Evolutionary conservation across 2,797 vertebrate species (phyloP).

Genomic region (Gallinago stenura): DNA sequence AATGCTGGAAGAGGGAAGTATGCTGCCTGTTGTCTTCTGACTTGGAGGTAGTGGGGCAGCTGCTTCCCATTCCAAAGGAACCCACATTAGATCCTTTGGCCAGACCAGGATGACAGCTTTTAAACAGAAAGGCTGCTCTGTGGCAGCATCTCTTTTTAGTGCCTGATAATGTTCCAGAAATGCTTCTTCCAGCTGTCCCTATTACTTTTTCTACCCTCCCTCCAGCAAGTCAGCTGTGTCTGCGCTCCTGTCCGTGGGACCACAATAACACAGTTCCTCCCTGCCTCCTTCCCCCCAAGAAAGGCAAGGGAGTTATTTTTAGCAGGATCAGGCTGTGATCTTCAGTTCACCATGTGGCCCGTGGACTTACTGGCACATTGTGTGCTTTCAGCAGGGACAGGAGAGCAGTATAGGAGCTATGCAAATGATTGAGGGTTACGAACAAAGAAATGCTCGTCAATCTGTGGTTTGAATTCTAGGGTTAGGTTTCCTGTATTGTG

Average conservation of each 20-base stretch:
- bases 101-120: background rate
- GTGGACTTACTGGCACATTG: background rate
- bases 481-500: background rate
- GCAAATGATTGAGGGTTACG: fast-evolving
- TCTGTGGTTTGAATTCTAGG: background rate
- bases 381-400: background rate
- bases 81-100: background rate
- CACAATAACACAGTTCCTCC: background rate
- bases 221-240: background rate
- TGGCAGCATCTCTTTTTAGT: background rate
- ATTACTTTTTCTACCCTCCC: background rate
- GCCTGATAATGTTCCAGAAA: background rate
- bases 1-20: background rate
- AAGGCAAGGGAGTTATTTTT: background rate
- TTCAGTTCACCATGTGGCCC: background rate
- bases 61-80: background rate
- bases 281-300: background rate
- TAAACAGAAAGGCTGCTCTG: no score
- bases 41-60: background rate
- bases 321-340: background rate
- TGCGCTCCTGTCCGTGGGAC: background rate
- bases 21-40: background rate
- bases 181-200: background rate
- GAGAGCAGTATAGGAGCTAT: background rate
- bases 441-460: background rate